A percentile compares a stretch with the other conserved stretches of the same genome.
These are phyloP conservation scores for Eupeodes latifasciatus DNA, from an alignment of 2,888 invertebrate genomes.

Conservation along the genomic window DNA sequence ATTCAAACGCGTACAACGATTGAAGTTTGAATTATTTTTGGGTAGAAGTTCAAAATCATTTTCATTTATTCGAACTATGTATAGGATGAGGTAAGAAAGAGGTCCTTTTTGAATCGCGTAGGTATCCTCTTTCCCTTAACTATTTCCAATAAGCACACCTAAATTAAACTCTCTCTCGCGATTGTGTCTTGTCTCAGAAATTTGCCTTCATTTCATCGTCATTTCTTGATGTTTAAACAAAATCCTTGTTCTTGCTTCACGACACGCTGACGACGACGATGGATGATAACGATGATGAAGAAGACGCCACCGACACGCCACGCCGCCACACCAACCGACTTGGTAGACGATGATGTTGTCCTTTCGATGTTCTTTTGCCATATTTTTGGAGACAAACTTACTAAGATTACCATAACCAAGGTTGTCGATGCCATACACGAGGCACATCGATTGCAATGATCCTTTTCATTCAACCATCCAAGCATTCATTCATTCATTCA, in stretches of 20 bases:
- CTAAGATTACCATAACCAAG: conserved; percentile 71
- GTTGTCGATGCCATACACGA: conserved; percentile 48
- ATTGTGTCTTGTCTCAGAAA: conserved; percentile 59
- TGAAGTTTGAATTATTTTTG: conserved; percentile 50
- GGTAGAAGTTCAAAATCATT: conserved; percentile 43
- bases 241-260: neutral
- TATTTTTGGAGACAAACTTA: conserved; percentile 28
- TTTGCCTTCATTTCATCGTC: conserved; percentile 37
- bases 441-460: conserved; percentile 62
- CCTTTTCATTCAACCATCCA: conserved; percentile 56
- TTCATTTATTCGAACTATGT: conserved; percentile 24
- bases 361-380: conserved; percentile 66
- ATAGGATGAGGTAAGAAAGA: neutral
- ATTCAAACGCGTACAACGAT: neutral
- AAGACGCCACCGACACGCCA: neutral
- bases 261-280: neutral
- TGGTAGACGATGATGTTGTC: conserved; percentile 40
- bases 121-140: too few relatives aligned
- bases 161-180: conserved; percentile 62
- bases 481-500: conserved; percentile 57
- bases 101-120: neutral
- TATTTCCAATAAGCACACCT: conserved; percentile 66
- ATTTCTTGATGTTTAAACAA: neutral
- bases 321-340: neutral
- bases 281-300: conserved; percentile 11